Conservation (phyloP, 2,113 vertebrate genomes). For the Recurvirostra avosetta region DNA sequence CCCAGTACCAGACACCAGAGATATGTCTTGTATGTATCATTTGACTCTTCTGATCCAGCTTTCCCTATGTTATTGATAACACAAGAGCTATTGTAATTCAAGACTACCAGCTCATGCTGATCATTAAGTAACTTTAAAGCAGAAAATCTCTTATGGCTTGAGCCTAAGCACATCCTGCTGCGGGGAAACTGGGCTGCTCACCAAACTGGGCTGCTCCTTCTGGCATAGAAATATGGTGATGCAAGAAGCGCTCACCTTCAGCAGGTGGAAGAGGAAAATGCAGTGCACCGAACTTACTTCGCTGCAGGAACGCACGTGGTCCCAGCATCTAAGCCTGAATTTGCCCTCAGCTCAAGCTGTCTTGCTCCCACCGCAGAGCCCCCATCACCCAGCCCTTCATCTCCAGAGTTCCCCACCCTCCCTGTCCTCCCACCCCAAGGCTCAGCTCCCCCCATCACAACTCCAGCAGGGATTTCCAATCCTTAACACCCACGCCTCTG, state of each 20-base stretch:
- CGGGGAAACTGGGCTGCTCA: background rate
- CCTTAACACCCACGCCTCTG: accelerated
- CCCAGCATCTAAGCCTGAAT: background rate
- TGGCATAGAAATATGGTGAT: background rate
- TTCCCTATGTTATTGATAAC: background rate
- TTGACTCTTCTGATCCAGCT: background rate
- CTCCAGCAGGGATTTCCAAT: background rate
- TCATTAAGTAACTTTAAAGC: background rate
- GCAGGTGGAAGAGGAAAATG: background rate
- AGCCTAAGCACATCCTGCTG: background rate
- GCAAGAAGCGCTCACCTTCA: background rate
- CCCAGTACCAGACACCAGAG: background rate
- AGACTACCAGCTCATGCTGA: background rate
- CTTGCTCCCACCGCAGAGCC: background rate
- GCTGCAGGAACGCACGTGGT: accelerated
- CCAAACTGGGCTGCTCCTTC: background rate
- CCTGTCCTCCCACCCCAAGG: background rate
- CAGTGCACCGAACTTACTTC: background rate
- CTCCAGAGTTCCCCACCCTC: accelerated
- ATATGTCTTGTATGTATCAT: accelerated
- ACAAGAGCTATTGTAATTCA: background rate
- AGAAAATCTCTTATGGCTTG: background rate
- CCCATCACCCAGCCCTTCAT: background rate
- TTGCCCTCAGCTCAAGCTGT: background rate
- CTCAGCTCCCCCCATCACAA: background rate